Conservation (phyloP, 2,888 invertebrate genomes). For the Caenorhabditis sp. region DNA sequence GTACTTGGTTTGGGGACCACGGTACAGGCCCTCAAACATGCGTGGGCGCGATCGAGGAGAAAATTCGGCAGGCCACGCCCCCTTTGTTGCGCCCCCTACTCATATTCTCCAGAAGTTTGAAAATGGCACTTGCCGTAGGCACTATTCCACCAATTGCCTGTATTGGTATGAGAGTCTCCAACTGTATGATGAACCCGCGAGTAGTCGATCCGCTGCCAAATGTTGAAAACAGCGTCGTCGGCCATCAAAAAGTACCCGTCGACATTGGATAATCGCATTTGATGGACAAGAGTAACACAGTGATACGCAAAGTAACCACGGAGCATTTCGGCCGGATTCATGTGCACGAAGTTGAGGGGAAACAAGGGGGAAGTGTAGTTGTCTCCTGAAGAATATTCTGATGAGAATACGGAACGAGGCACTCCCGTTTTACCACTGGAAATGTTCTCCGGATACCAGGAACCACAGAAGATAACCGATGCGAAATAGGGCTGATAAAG, state of each 20-base stretch:
- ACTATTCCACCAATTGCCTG: too few relatives aligned
- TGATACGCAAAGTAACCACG: slow-evolving; percentile 39
- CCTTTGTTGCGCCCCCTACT: too few relatives aligned
- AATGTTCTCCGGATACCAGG: slow-evolving; percentile 18
- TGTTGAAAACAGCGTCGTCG: slow-evolving; percentile 47
- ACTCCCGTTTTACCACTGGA: not conserved
- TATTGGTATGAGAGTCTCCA: too few relatives aligned
- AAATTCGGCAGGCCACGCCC: too few relatives aligned
- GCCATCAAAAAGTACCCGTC: slow-evolving; percentile 46
- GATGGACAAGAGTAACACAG: slow-evolving; percentile 32
- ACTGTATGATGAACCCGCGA: slow-evolving; percentile 13
- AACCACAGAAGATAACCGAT: slow-evolving; percentile 45
- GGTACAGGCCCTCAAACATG: too few relatives aligned
- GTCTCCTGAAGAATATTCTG: not conserved
- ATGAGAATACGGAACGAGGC: too few relatives aligned
- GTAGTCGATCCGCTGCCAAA: slow-evolving; percentile 51
- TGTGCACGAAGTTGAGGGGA: slow-evolving; percentile 51
- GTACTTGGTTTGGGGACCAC: too few relatives aligned
- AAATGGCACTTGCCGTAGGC: too few relatives aligned
- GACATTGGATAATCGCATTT: slow-evolving; percentile 39
- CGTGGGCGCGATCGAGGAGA: too few relatives aligned
- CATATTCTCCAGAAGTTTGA: too few relatives aligned
- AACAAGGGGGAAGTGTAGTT: slow-evolving; percentile 8
- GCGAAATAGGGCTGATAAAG: slow-evolving; percentile 54
- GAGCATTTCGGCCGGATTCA: slow-evolving; percentile 38